These are phyloP conservation scores for Pollenia amentaria DNA, from an alignment of 2,888 invertebrate genomes.

Conservation along the genomic window DNA sequence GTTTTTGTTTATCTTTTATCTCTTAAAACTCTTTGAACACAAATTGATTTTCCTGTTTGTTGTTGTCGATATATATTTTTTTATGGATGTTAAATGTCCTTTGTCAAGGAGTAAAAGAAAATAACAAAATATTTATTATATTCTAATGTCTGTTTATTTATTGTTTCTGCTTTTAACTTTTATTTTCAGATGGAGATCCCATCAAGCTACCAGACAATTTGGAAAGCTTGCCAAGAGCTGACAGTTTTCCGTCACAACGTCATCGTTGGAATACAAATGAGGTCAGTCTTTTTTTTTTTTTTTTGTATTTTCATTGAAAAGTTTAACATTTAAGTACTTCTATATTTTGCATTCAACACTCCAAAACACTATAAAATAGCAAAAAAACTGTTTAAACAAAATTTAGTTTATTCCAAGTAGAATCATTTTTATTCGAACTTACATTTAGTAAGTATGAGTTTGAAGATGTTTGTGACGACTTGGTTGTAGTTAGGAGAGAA, in stretches of 20 bases:
- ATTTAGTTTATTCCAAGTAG: slow-evolving; percentile 48
- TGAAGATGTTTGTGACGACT: background rate
- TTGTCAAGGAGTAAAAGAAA: slow-evolving; percentile 16
- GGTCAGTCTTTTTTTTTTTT: slow-evolving; percentile 86
- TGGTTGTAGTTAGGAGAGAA: slow-evolving; percentile 46
- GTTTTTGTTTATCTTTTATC: slow-evolving; percentile 6
- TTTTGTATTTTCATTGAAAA: slow-evolving; percentile 25
- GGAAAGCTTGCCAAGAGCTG: slow-evolving; percentile 96
- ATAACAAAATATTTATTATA: slow-evolving; percentile 52
- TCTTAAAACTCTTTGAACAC: slow-evolving; percentile 30
- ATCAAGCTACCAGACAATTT: slow-evolving; percentile 97
- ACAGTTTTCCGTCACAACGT: slow-evolving; percentile 96
- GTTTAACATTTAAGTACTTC: slow-evolving; percentile 50
- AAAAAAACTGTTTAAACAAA: slow-evolving; percentile 23
- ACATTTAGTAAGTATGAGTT: slow-evolving; percentile 30
- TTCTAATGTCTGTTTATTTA: slow-evolving; percentile 65
- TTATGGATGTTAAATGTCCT: slow-evolving; percentile 43
- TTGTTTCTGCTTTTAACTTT: slow-evolving; percentile 74
- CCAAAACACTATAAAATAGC: slow-evolving; percentile 27
- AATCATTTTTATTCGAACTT: slow-evolving; percentile 27
- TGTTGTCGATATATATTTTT: slow-evolving; percentile 40
- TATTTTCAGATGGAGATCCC: slow-evolving; percentile 92
- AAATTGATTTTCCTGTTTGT: slow-evolving; percentile 63
- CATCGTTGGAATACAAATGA: slow-evolving; percentile 99
- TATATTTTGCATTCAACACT: slow-evolving; percentile 62